Base-by-base conservation (phyloP, 37 sponge, comb jelly and placozoan genomes). In the Tethya wilhelma region DNA sequence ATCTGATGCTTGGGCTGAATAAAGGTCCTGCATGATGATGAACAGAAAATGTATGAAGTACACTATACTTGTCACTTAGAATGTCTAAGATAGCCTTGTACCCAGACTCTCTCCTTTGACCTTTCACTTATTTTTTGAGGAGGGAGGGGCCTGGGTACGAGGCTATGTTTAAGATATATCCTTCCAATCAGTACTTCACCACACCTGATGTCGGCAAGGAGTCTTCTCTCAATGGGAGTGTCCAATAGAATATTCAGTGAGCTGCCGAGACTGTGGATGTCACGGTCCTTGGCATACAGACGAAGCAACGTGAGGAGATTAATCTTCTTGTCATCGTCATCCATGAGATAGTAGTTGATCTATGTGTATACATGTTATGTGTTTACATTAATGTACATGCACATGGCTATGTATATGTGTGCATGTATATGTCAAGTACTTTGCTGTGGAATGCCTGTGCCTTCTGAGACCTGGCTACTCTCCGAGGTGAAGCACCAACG, bases 291-390 rank as follows among this genome's bases (percentile, higher is more conserved):
- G 0, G 88, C 57, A 66, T 90, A 94, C 22, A 82, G 71, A 29
- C 82, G 72, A 34, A 94, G 73, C 31, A 90, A 77, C 19, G 84
- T 71, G 36, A 80, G 40, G 26, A 94, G 85, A 22, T 86, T 79
- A 6, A 78, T 64, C 81, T 71, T 90, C 76, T 90, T 90, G 29
- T 28, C 11, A 0, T 74, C 44, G 38, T 87, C 83, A 64, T 60
- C 85, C 30, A 78, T 53, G 41, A 94, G 60, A 44, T 94, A 94
- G 64, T 90, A 94, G 62, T 90, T 69, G 56, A 94, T 43, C 95
- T 94, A 75, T 62, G 25, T 62, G 63, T 62, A 29, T 62, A 62
- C 63, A 12, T 62, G 8, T 23, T 12, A 62, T 62, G 14, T 7
- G 28, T 26, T 12, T 7, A 62, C 14, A 62, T 20, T 26, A 9